Conservation (phyloP, 2,797 vertebrate species). For the Acrocephalus scirpaceus region DNA sequence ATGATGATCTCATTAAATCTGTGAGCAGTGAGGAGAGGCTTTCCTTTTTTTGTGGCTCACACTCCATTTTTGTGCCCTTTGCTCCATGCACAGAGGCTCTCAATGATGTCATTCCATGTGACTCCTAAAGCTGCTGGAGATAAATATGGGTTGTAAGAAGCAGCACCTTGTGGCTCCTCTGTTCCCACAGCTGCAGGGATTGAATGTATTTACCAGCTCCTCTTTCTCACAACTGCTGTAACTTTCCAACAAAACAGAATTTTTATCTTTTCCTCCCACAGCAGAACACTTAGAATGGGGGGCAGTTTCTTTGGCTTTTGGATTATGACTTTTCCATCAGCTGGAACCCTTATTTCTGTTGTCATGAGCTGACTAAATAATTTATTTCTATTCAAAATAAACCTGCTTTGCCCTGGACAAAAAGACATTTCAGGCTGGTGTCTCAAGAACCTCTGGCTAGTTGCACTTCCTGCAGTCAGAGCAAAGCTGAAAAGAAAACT, state of each 20-base stretch:
- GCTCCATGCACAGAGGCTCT: background rate
- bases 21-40: background rate
- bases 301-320: background rate
- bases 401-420: background rate
- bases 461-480: background rate
- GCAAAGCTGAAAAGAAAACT: background rate
- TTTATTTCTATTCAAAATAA: background rate
- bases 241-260: background rate
- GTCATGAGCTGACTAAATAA: background rate
- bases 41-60: background rate
- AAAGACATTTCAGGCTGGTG: background rate
- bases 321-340: background rate
- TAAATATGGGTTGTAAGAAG: background rate
- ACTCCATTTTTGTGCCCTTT: background rate
- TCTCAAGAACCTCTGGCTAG: background rate
- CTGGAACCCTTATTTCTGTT: background rate
- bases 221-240: background rate
- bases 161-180: background rate
- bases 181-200: background rate
- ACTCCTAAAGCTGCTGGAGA: background rate
- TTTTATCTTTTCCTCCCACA: background rate
- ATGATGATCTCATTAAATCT: background rate
- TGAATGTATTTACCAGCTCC: background rate
- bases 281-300: background rate
- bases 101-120: accelerated